Evolutionary conservation across 1,140 invertebrate species (phyloP).

Genomic region (Trichomalopsis sarcophagae): DNA sequence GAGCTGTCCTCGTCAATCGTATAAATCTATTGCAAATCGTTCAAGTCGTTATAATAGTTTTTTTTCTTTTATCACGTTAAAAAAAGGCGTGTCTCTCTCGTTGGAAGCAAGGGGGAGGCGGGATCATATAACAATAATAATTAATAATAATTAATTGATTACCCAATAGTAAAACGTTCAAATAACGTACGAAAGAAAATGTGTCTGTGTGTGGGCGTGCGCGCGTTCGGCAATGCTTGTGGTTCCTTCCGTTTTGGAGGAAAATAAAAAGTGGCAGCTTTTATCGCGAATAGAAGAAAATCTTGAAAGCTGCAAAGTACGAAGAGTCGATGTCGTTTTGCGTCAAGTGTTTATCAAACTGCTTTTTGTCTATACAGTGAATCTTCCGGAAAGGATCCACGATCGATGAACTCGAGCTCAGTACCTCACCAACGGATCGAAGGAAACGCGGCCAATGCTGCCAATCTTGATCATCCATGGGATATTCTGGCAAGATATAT

Average conservation of each 20-base stretch:
- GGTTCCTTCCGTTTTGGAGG: neutral
- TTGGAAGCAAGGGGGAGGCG: constrained; percentile 21
- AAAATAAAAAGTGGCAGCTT: neutral
- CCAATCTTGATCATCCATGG: constrained; percentile 47
- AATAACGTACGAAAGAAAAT: neutral
- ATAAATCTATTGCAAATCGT: constrained; percentile 28
- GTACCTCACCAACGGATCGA: constrained; percentile 60
- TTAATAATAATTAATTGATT: constrained; percentile 11
- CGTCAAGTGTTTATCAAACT: constrained; percentile 55
- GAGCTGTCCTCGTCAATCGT: neutral
- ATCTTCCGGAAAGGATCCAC: constrained; percentile 68
- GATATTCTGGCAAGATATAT: constrained; percentile 33
- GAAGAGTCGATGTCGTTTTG: constrained; percentile 64
- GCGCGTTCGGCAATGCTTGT: neutral
- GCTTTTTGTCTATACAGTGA: constrained; percentile 64
- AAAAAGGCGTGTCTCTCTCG: constrained; percentile 7
- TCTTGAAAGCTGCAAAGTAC: constrained; percentile 65
- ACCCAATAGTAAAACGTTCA: neutral
- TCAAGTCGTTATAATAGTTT: neutral
- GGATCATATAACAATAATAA: constrained; percentile 8
- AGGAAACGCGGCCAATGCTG: constrained; percentile 69
- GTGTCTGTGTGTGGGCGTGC: neutral
- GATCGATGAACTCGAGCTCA: constrained; percentile 60
- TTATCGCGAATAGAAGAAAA: constrained; percentile 67
- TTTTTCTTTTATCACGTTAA: neutral